Evolutionary conservation across 2,113 vertebrate genomes (phyloP).

Genomic region (Mungos mungo): DNA sequence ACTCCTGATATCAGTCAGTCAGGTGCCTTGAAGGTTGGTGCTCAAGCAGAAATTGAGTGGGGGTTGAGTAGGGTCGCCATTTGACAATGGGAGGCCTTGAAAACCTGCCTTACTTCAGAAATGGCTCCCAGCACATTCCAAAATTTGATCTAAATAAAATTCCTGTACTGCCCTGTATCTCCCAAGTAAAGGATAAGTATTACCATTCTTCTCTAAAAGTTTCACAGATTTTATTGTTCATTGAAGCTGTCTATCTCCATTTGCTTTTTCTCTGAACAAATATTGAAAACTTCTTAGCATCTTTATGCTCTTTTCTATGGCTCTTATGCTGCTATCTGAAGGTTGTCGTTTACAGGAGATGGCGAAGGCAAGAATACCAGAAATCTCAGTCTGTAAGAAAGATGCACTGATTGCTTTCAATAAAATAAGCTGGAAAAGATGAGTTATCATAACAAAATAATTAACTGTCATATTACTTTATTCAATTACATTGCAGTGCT

Average conservation of each 20-base stretch:
- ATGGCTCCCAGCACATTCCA: not conserved
- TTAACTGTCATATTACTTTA: conserved; percentile 54
- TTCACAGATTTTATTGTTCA: not conserved
- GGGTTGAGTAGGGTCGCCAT: too few species aligned
- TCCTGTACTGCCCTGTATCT: not conserved
- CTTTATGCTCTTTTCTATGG: not conserved
- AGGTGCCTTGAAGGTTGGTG: too few species aligned
- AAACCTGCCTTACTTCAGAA: too few species aligned
- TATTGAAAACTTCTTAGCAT: not conserved
- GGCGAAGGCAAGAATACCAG: not conserved
- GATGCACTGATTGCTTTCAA: not conserved
- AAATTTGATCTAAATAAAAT: not conserved
- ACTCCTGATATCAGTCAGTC: too few species aligned
- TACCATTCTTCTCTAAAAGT: not conserved
- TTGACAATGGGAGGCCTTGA: too few species aligned
- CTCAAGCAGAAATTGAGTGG: too few species aligned
- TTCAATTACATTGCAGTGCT: conserved; percentile 52
- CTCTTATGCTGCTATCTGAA: not conserved
- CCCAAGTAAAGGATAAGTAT: not conserved
- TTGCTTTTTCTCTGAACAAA: not conserved
- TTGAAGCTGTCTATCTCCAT: not conserved
- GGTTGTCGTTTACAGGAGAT: not conserved
- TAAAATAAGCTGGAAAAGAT: conserved; percentile 49
- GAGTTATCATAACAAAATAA: conserved; percentile 65
- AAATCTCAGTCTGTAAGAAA: not conserved